These are phyloP conservation scores for Acrocephalus arundinaceus DNA, from an alignment of 2,113 vertebrate genomes.

Conservation along the genomic window DNA sequence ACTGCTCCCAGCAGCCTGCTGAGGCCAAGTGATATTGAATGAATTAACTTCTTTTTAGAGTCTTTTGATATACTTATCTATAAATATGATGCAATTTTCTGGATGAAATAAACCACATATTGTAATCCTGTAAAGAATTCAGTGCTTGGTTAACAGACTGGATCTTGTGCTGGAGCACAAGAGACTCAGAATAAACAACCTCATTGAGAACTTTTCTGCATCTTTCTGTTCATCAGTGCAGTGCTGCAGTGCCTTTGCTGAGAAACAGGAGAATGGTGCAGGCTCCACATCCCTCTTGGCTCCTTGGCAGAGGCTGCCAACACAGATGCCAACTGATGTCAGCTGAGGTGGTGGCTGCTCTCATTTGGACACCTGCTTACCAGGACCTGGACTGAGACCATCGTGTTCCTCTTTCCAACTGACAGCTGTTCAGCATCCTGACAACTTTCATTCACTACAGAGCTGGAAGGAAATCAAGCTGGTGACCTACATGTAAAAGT, in stretches of 20 bases:
- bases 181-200: neutral
- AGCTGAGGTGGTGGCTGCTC: neutral
- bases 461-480: constrained; percentile 4
- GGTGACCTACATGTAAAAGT: constrained; percentile 18
- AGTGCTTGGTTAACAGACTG: neutral
- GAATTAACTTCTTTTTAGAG: neutral
- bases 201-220: neutral
- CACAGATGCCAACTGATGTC: neutral
- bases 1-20: neutral
- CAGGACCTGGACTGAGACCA: neutral
- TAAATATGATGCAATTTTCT: neutral
- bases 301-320: neutral
- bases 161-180: neutral
- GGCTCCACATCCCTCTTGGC: neutral
- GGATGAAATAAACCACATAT: neutral
- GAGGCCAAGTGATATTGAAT: neutral
- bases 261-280: neutral
- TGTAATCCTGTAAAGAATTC: neutral
- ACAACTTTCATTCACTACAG: neutral
- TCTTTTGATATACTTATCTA: neutral
- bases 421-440: constrained; percentile 18
- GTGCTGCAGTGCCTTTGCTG: neutral
- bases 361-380: constrained; percentile 12
- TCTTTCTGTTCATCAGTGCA: neutral
- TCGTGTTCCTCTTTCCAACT: neutral